Evolutionary conservation across 2,888 invertebrate species (phyloP), one percentile per base, ranked within the genome.

Genomic region (Lepidocyrtinus sp.): DNA sequence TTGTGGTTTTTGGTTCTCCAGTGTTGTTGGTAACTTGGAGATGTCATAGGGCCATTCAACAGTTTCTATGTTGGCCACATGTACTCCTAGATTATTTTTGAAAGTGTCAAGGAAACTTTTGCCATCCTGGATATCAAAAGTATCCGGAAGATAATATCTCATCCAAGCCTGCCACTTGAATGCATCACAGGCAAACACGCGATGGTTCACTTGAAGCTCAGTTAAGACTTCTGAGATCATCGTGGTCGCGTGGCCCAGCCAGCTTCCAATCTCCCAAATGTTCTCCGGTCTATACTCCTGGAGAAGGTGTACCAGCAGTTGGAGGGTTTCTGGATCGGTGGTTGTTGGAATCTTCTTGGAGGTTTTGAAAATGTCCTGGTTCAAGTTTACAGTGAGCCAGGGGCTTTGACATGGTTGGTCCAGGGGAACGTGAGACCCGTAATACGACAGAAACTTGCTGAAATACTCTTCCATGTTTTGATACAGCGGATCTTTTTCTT

Each of bases 211-310:
- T 7, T 7, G 12, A 19, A 68, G 68, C 3, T 5, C n/a, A 17
- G 45, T 26, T 9, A 63, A 68, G 12, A 67, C 69, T 26, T 69
- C 55, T 1, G 75, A 68, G 61, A 81, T 74, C 0, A 63, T 45
- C 0, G 45, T 36, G 0, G 81, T 78, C 1, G 81, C 75, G 27
- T 82, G 82, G 22, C 84, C 84, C 61, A 82, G 61, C 81, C 82
- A 84, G 27, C 74, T 67, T 0, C 84, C 82, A 36, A 84, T 82
- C 72, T 84, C 82, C 84, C 84, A 84, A 36, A 82, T 78, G 0
- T 50, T 70, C 12, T 63, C 26, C 2, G 82, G 75, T 26, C 55
- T 55, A 9, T 21, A 69, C 36, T 64, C 27, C 59, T 81, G 45
- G 0, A 81, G n/a, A 1, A 84, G 71, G 77, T 81, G 79, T 9